Base-by-base conservation (phyloP, 92 coral and sea anemone species). In the Galaxea fascicularis region DNA sequence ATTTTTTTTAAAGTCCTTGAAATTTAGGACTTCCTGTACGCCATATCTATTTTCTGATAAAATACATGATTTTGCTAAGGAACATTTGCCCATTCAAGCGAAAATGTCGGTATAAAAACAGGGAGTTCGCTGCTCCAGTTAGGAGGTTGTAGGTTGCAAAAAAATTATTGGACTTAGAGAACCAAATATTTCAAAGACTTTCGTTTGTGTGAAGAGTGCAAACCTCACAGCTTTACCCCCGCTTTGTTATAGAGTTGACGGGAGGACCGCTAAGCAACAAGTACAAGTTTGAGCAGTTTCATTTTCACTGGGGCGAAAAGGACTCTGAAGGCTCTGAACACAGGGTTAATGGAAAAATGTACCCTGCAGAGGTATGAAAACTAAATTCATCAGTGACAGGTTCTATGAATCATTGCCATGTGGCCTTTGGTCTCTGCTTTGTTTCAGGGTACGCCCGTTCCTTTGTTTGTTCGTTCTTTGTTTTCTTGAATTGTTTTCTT, bases 311-410 rank as follows among this genome's bases (percentile, higher is more conserved):
- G 92, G 92, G 92, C n/a, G 65, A 10, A 6, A 71, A 64, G 14
- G 89, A 89, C 52, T 13, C 41, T 22, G 79, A 86, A 17, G 92
- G 92, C 8, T 89, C 92, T 22, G 92, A 89, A 65, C 92, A 89
- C 73, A 71, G 88, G 15, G 49, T 92, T 10, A 74, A 92, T 20
- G 95, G 95, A 25, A 74, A 86, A 45, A 86, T 84, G 88, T 83
- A 73, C 35, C 79, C 87, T 8, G 95, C 95, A 13, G 95, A 92
- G 95, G 95, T 92, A 18, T 72, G 41, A 54, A 14, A 14, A 46
- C 6, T 5, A 26, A 62, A 26, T 22, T 0, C 4, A 27, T 71
- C 58, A 26, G 15, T 71, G 9, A 17, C 71, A 24, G 24, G 17
- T 27, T 65, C 71, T 4, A 4, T 1, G 54, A 46, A 46, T 12